Conservation (phyloP, 2,113 vertebrate species). For the Caracal caracal region DNA sequence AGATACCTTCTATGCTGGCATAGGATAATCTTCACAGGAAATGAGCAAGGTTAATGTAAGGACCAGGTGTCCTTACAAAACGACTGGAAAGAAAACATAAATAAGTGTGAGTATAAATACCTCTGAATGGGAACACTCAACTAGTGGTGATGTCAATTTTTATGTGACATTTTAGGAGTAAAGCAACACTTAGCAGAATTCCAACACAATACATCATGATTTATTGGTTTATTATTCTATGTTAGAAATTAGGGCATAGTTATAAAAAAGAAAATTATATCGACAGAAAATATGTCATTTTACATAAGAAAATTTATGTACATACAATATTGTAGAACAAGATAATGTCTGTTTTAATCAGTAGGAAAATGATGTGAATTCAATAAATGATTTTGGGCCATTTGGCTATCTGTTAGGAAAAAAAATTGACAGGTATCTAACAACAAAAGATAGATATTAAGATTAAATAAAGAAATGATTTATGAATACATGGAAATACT, state of each 20-base stretch:
- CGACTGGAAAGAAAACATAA: not conserved
- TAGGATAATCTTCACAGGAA: not conserved
- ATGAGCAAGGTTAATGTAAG: not conserved
- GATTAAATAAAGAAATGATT: not conserved
- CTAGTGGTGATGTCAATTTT: not conserved
- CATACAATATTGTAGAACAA: not conserved
- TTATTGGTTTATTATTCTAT: not conserved
- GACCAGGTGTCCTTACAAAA: not conserved
- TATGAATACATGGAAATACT: not conserved
- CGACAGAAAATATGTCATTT: not conserved
- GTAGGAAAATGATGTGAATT: not conserved
- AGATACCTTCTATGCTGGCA: not conserved
- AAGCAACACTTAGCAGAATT: not conserved
- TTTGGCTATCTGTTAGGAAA: not conserved
- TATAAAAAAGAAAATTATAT: not conserved
- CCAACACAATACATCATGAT: too few relatives aligned
- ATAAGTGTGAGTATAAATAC: not conserved
- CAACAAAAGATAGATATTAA: not conserved
- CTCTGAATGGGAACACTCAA: not conserved
- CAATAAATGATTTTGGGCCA: not conserved
- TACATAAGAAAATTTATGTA: not conserved
- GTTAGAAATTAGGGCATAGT: not conserved
- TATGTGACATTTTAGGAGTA: not conserved
- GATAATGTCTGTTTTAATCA: not conserved
- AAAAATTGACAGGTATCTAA: not conserved